Evolutionary conservation across 2,888 invertebrate species (phyloP), one percentile per base, ranked within the genome.

Genomic region (Pyrrhia umbra): DNA sequence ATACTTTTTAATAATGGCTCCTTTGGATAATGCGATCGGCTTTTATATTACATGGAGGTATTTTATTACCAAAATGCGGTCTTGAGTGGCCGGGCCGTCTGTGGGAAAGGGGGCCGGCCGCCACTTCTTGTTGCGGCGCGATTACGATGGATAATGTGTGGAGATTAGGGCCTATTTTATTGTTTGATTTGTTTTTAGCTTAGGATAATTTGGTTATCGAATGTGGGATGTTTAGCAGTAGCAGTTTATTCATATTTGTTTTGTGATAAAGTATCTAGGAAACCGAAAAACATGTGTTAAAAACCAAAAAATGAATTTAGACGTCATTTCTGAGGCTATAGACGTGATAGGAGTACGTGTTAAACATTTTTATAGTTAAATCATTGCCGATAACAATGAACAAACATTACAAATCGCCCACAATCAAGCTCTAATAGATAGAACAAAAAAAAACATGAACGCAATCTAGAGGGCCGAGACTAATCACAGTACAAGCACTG

Each of bases 1-100:
- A 95, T 95, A 95, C 94, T 94, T 95, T 95, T 95, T 94, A 94
- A 94, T 94, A 94, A 95, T 94, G 94, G 95, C 92, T 94, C 89
- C 92, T 94, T 92, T 90, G 87, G 92, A 90, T 95, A 94, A 95
- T 95, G 93, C 91, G 94, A 93, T 92, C 92, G 90, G 86, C 90
- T 90, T 90, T 90, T 92, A 92, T 92, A 92, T 91, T 89, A 90
- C 89, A 89, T 88, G 86, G 85, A 82, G 84, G 92, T 93, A 93
- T 94, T 94, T 93, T 94, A 94, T 93, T 94, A 93, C 83, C 89
- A 88, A 86, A 93, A 93, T 90, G 88, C 87, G 88, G 85, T 85
- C 86, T 88, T 90, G 90, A 93, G 93, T 91, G 90, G 83, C 82
- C 81, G 76, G 88, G 81, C 82, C 79, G 75, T 56, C 79, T 87